Base-by-base conservation (phyloP, 2,113 vertebrate genomes). In the Thamnophis sirtalis region DNA sequence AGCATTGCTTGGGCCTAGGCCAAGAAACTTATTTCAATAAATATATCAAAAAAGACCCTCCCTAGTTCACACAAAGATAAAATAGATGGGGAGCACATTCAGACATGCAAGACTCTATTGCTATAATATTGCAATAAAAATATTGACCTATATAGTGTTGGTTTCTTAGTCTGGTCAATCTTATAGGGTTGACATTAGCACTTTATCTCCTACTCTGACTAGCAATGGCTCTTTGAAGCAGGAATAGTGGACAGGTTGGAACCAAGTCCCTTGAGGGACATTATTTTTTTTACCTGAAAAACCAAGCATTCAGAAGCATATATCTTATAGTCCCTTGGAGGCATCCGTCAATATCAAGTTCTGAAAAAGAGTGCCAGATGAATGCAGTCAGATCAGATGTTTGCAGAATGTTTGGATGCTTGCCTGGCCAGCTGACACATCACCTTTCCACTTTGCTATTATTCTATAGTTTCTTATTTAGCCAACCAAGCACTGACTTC, bases 391-490 rank as follows among this genome's bases (percentile, higher is more conserved):
- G 91, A 89, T 89, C 88, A 92, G 80, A 85, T 92, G 55, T 92
- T 92, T 89, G 80, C 88, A 63, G 73, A 89, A 33, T 48, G 55
- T 49, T 49, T 51, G 48, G 54, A 63, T 63, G 60, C 80, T 51
- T 43, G 55, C 80, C 68, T 19, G 19, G 91, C 87, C 26, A 58
- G 87, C 87, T 58, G 53, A 84, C 53, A 58, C 60, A 58, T 54
- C 60, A 84, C 73, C 15, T 86, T 86, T 43, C 22, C 22, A 33
- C 48, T 86, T 89, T 84, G 85, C 88, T 4, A 49, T 92, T 84
- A 86, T 56, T 53, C 48, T 33, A 60, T 28, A 84, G 91, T 92
- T 92, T 92, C 80, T 92, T 86, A 89, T 92, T 92, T 60, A 92
- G 88, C 88, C 55, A 50, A 89, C n/a, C 5, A 56, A 89, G 91